These are phyloP conservation scores for Globia sparganii DNA, from an alignment of 2,888 invertebrate genomes.

Conservation along the genomic window DNA sequence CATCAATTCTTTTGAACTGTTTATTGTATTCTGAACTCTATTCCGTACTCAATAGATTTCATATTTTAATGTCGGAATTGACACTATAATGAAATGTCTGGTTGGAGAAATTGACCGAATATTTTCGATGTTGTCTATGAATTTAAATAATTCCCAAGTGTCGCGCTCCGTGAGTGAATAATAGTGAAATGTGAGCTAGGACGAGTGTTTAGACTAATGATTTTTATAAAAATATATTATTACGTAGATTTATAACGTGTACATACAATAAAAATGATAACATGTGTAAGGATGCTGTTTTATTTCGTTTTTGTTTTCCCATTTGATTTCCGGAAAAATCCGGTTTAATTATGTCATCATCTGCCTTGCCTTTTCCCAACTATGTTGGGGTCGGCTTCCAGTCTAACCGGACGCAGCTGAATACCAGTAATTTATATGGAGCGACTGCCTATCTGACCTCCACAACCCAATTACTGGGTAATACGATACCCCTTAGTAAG, in stretches of 20 bases:
- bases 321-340: background rate
- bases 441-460: background rate
- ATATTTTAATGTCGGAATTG: background rate
- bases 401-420: background rate
- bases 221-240: conserved; percentile 80
- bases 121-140: background rate
- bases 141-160: conserved; percentile 23
- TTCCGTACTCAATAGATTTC: accelerated
- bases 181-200: conserved; percentile 58
- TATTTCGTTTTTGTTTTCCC: conserved; percentile 51
- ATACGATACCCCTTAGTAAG: too few relatives aligned
- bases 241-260: conserved; percentile 78
- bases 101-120: background rate
- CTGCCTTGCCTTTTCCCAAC: background rate
- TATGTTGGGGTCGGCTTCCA: background rate
- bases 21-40: background rate
- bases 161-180: conserved; percentile 29
- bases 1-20: background rate
- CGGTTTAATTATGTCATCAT: background rate
- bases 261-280: conserved; percentile 82
- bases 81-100: background rate
- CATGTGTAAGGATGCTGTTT: conserved; percentile 73
- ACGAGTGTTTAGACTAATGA: conserved; percentile 70
- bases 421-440: too few relatives aligned
- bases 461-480: background rate